Percentiles rank a stretch among this genome's conserved stretches.
Evolutionary conservation across 2,888 invertebrate genomes (phyloP).

Genomic region (Onthophagus sagittarius): DNA sequence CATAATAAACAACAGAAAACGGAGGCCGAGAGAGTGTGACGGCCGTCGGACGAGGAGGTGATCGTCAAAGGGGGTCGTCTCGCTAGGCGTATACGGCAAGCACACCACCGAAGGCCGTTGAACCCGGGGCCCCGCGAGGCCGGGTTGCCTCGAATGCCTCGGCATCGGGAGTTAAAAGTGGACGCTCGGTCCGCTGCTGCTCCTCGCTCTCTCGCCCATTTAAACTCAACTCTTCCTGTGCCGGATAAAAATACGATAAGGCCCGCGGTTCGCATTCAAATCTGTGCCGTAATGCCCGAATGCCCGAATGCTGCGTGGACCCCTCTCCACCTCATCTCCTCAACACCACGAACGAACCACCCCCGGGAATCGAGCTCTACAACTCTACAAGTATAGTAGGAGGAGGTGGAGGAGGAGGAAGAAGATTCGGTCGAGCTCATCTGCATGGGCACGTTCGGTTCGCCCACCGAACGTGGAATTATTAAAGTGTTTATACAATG

Average conservation of each 20-base stretch:
- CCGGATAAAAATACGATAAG: slow-evolving; percentile 40
- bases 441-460: neutral
- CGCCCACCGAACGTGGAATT: slow-evolving; percentile 4
- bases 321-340: neutral
- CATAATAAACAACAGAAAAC: slow-evolving; percentile 38
- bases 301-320: neutral
- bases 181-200: slow-evolving; percentile 29
- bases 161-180: slow-evolving; percentile 42
- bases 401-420: neutral
- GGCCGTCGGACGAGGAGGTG: neutral
- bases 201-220: slow-evolving; percentile 30
- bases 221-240: slow-evolving; percentile 39
- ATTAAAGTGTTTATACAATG: neutral
- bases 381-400: neutral
- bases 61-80: slow-evolving; percentile 35
- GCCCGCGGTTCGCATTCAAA: slow-evolving; percentile 17
- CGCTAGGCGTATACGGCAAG: slow-evolving; percentile 36
- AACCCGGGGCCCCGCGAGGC: slow-evolving; percentile 43
- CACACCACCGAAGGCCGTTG: slow-evolving; percentile 42
- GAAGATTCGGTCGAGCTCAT: neutral
- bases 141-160: slow-evolving; percentile 22
- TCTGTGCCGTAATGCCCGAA: slow-evolving; percentile 4
- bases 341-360: no score
- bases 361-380: neutral
- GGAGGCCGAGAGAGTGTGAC: slow-evolving; percentile 4